phyloP scores from a whole-genome alignment of 2,797 vertebrate genomes.

The Eptatretus atami region DNA sequence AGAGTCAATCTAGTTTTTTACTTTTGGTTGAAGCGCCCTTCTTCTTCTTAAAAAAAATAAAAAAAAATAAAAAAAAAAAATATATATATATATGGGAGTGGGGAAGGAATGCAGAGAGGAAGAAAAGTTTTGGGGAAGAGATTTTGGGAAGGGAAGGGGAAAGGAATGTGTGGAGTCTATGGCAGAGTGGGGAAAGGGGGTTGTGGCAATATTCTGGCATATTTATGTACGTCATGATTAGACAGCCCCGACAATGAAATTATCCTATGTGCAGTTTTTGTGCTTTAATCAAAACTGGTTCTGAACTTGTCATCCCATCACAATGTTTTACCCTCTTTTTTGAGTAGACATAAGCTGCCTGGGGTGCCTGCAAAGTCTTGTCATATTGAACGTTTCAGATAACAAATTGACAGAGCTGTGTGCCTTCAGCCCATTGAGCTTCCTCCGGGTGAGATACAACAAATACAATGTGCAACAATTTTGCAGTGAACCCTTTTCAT shows the following conservation, averaged over 20 bases:
- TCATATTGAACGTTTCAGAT: not conserved
- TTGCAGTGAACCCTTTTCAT: no score
- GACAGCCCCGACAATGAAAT: not conserved
- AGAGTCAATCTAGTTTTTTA: no score
- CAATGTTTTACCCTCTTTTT: not conserved
- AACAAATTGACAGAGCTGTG: slow-evolving; percentile 1
- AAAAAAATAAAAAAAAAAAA: no score
- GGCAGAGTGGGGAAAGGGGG: no score
- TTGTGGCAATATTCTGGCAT: not conserved
- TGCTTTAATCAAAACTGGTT: not conserved
- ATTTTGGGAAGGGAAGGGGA: no score
- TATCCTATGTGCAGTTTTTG: not conserved
- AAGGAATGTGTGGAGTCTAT: no score
- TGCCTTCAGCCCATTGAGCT: not conserved
- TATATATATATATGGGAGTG: no score
- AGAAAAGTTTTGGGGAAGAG: no score
- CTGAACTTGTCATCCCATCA: slow-evolving; percentile 1
- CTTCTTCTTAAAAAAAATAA: no score
- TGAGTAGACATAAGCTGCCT: not conserved
- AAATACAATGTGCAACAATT: no score
- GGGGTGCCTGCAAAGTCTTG: not conserved
- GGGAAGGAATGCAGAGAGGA: no score
- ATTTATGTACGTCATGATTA: not conserved
- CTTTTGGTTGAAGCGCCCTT: no score
- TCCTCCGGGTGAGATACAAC: not conserved